Conservation (phyloP, 2,888 invertebrate species). For the Eristalis pertinax region DNA sequence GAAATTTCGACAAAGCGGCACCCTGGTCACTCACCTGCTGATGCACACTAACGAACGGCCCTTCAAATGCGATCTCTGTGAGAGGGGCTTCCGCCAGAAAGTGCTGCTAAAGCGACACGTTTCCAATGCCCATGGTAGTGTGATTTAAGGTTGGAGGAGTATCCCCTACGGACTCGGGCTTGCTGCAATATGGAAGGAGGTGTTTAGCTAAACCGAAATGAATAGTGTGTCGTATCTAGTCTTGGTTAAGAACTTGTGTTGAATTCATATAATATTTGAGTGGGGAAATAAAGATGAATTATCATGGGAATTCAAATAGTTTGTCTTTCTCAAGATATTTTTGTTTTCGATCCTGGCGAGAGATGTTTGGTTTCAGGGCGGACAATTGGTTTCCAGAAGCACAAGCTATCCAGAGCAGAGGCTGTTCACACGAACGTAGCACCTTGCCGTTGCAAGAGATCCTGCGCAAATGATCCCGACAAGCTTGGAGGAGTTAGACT, state of each 20-base stretch:
- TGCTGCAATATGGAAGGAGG: not conserved
- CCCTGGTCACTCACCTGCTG: constrained; percentile 61
- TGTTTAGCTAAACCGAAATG: constrained; percentile 16
- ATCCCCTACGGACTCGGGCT: not conserved
- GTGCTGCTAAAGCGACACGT: constrained; percentile 49
- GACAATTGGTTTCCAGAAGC: too few relatives aligned
- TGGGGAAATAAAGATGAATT: constrained; percentile 44
- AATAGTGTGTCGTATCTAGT: constrained; percentile 63
- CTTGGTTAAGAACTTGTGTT: constrained; percentile 50
- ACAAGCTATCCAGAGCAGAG: too few relatives aligned
- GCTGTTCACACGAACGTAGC: too few relatives aligned
- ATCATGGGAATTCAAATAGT: not conserved
- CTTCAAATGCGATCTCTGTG: constrained; percentile 67
- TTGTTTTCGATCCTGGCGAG: not conserved
- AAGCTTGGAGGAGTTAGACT: not conserved
- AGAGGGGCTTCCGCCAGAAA: constrained; percentile 49
- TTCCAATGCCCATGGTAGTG: constrained; percentile 24
- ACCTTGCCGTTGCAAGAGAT: too few relatives aligned
- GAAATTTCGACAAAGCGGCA: constrained; percentile 62
- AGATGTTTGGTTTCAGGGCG: not conserved
- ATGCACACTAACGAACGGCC: constrained; percentile 64
- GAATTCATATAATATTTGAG: constrained; percentile 17
- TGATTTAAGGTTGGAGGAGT: not conserved
- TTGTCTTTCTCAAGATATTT: not conserved
- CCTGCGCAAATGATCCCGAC: too few relatives aligned